Percentiles rank a stretch among this genome's conserved stretches.
These are phyloP conservation scores for Rhagonycha lutea DNA, from an alignment of 2,888 invertebrate genomes.

Conservation along the genomic window DNA sequence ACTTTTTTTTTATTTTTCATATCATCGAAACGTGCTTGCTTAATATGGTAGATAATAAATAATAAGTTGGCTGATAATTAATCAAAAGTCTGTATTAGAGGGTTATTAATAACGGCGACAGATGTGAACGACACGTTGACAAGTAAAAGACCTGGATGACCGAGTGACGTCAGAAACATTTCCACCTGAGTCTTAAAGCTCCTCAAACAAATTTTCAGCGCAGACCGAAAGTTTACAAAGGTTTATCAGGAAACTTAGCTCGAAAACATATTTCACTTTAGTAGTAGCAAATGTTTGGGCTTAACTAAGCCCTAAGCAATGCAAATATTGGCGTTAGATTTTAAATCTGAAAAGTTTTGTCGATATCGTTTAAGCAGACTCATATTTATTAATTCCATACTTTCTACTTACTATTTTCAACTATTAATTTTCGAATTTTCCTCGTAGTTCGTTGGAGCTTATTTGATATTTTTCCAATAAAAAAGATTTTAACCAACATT, in stretches of 20 bases:
- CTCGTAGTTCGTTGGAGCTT: background rate
- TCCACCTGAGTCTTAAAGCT: slow-evolving; percentile 24
- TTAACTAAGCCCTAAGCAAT: background rate
- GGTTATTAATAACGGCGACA: slow-evolving; percentile 21
- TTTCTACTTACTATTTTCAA: background rate
- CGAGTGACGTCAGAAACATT: slow-evolving; percentile 20
- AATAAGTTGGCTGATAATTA: slow-evolving; percentile 18
- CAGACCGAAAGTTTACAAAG: slow-evolving; percentile 25
- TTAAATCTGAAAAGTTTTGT: background rate
- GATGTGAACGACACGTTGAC: slow-evolving; percentile 24
- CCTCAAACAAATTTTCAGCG: slow-evolving; percentile 7
- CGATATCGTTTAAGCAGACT: background rate
- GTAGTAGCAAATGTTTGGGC: background rate
- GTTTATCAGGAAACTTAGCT: slow-evolving; percentile 23
- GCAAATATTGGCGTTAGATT: background rate
- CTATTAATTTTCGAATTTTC: background rate
- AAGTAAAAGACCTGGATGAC: slow-evolving; percentile 27
- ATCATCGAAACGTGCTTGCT: slow-evolving; percentile 3
- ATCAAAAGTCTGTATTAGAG: slow-evolving; percentile 22
- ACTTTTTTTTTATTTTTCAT: background rate
- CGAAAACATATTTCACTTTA: slow-evolving; percentile 23
- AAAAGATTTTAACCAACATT: background rate
- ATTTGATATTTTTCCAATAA: background rate
- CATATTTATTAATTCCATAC: background rate
- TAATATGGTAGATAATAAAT: slow-evolving; percentile 23